A percentile compares a stretch with the other conserved stretches of the same genome.
phyloP scores from a whole-genome alignment of 2,797 vertebrate species.

The Nannoperca obscura region DNA sequence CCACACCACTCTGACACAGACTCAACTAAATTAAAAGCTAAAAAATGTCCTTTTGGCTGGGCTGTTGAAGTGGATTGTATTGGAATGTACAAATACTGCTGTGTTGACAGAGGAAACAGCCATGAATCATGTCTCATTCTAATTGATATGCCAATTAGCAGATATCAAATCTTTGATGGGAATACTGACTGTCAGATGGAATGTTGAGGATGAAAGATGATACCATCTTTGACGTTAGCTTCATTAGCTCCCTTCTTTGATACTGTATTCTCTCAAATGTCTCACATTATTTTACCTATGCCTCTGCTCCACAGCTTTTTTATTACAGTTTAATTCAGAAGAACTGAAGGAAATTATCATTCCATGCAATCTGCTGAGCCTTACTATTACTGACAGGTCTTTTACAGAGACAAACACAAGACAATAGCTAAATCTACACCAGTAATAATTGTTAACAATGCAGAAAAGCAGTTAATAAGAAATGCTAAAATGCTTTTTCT shows the following conservation, averaged over 20 bases:
- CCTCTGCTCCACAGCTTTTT: neutral
- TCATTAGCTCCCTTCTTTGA: constrained; percentile 29
- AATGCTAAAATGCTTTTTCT: neutral
- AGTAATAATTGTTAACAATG: neutral
- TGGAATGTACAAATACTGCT: neutral
- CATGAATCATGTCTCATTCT: neutral
- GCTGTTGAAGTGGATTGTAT: neutral
- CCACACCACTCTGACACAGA: neutral
- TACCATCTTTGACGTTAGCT: constrained; percentile 45
- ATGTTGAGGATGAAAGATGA: constrained; percentile 56
- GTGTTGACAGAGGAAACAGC: neutral
- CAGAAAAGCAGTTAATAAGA: neutral
- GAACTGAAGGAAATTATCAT: neutral
- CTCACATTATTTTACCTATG: constrained; percentile 40
- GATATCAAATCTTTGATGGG: constrained; percentile 17
- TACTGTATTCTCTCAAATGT: constrained; percentile 35
- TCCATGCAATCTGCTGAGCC: neutral
- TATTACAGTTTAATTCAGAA: neutral
- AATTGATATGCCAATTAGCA: constrained; percentile 39
- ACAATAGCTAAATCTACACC: neutral
- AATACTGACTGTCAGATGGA: constrained; percentile 26
- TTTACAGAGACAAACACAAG: neutral
- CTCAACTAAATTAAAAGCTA: neutral
- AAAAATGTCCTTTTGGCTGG: neutral
- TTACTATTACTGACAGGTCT: neutral